Evolutionary conservation across 2,113 vertebrate genomes (phyloP).

Genomic region (Nanorana parkeri): DNA sequence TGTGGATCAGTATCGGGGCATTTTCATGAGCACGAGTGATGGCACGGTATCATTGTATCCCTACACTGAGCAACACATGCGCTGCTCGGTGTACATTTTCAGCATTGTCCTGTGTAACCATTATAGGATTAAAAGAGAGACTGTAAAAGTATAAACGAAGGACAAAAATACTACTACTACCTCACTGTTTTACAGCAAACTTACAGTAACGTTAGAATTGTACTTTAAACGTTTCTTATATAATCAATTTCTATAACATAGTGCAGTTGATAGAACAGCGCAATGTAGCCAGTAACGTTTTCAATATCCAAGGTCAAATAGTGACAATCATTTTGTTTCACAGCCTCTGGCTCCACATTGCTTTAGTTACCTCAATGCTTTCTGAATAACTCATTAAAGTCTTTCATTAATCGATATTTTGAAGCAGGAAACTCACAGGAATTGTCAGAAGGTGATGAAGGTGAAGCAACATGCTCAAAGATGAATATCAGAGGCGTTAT

Average conservation of each 20-base stretch:
- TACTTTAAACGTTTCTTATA: not conserved
- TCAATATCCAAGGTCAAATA: not conserved
- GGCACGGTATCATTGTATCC: too few species aligned
- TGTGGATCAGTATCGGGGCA: too few species aligned
- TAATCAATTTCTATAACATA: not conserved
- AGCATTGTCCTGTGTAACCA: too few species aligned
- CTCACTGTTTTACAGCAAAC: too few species aligned
- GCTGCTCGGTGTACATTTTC: too few species aligned
- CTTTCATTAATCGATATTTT: slow-evolving; percentile 32
- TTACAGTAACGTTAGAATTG: too few species aligned
- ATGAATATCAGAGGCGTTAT: slow-evolving; percentile 35
- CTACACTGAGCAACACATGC: too few species aligned
- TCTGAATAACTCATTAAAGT: slow-evolving; percentile 9
- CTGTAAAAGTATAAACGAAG: too few species aligned
- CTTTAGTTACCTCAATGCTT: not conserved
- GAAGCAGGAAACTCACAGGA: slow-evolving; percentile 5
- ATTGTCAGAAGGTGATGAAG: not conserved
- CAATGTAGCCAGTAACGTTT: not conserved
- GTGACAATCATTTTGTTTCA: not conserved
- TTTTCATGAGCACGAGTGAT: too few species aligned
- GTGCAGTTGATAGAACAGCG: not conserved
- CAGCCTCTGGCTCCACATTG: not conserved
- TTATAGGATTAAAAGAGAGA: too few species aligned
- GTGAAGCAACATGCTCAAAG: slow-evolving; percentile 2
- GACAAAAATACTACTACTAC: too few species aligned